phyloP scores from a whole-genome alignment of 1,140 invertebrate genomes.

The Drosophila sucinea region DNA sequence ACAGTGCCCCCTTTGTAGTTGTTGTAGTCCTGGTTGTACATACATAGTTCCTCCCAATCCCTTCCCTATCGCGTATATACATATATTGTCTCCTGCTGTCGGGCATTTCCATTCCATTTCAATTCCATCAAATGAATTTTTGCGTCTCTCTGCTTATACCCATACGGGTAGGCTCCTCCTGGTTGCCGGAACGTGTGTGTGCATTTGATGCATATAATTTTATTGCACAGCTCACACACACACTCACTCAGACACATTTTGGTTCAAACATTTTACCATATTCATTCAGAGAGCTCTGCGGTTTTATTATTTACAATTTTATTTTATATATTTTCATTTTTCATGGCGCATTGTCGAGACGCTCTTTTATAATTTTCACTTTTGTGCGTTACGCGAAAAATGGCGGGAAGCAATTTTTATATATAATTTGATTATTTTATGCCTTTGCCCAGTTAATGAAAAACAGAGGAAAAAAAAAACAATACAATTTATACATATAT shows the following conservation, averaged over 20 bases:
- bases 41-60: not conserved
- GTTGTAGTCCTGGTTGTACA: not conserved
- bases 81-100: constrained; percentile 13
- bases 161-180: constrained; percentile 17
- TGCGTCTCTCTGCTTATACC: constrained; percentile 13
- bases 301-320: constrained; percentile 80
- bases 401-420: constrained; percentile 60
- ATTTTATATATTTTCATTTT: constrained; percentile 54
- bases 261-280: constrained; percentile 42
- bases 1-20: not conserved
- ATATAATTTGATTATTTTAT: constrained; percentile 81
- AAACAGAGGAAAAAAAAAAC: constrained; percentile 26
- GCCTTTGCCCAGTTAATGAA: constrained; percentile 61
- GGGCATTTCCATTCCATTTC: constrained; percentile 39
- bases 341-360: constrained; percentile 17
- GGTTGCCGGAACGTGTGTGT: constrained; percentile 27
- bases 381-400: constrained; percentile 50
- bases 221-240: constrained; percentile 57
- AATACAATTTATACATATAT: constrained; percentile 20
- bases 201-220: constrained; percentile 76
- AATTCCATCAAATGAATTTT: constrained; percentile 66
- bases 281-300: constrained; percentile 39
- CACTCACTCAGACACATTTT: not conserved
- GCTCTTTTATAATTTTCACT: constrained; percentile 58
- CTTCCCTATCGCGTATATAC: not conserved